Percentiles rank a stretch among this genome's conserved stretches.
Conservation (phyloP, 2,797 vertebrate species). For the Sebastolobus alascanus region DNA sequence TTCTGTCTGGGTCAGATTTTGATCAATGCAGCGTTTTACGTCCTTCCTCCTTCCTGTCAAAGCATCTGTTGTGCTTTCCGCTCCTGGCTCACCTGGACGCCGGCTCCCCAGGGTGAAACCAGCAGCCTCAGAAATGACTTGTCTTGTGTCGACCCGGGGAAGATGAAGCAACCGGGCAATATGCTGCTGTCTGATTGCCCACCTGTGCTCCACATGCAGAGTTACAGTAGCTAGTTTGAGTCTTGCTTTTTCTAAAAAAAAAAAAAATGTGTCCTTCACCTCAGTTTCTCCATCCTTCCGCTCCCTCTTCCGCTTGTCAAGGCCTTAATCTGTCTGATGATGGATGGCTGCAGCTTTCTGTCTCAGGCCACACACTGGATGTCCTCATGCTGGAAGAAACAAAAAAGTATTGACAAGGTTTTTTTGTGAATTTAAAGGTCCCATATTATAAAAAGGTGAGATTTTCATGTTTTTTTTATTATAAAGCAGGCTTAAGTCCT, state of each 20-base stretch:
- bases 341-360: slow-evolving; percentile 23
- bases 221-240: slow-evolving; percentile 38
- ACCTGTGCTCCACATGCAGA: slow-evolving; percentile 63
- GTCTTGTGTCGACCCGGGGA: slow-evolving; percentile 65
- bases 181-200: slow-evolving; percentile 72
- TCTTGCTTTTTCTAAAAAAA: slow-evolving; percentile 31
- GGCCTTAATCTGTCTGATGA: slow-evolving; percentile 28
- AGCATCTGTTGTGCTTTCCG: slow-evolving; percentile 63
- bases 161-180: slow-evolving; percentile 68
- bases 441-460: too few relatives aligned
- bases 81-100: slow-evolving; percentile 62
- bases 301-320: slow-evolving; percentile 9
- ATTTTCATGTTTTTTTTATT: too few relatives aligned
- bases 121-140: slow-evolving; percentile 68
- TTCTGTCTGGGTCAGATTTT: slow-evolving; percentile 37
- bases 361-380: not conserved
- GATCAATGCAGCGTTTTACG: slow-evolving; percentile 33
- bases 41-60: slow-evolving; percentile 44
- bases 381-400: not conserved
- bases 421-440: not conserved
- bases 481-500: too few relatives aligned
- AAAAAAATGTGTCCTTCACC: slow-evolving; percentile 38
- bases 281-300: not conserved
- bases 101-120: slow-evolving; percentile 61
- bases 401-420: not conserved